Base-by-base conservation (phyloP, 2,113 vertebrate genomes). In the Mesoclemmys tuberculata region DNA sequence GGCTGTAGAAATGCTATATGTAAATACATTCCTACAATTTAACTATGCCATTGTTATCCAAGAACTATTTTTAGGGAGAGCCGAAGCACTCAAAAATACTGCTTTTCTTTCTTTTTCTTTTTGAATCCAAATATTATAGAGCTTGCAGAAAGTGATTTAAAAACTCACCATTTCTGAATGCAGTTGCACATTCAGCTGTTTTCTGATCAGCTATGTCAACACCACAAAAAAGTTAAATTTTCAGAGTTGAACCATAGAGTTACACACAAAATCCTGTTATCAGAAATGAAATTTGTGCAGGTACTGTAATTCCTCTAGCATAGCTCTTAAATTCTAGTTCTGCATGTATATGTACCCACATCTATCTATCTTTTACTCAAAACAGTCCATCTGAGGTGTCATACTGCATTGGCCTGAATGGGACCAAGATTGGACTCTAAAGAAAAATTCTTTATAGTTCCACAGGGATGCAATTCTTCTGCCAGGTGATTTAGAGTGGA, bases 21-120 rank as follows among this genome's bases (percentile, higher is more conserved):
- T 89, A 68, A 55, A 87, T 85, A 90, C 93, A 0, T 87, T 38
- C 93, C 29, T 84, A 12, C 84, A 77, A 3, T 89, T 92, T 82
- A 83, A 22, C n/a, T 83, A 49, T 44, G 49, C 29, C 58, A 49
- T 41, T 3, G 12, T 1, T 56, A 61, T 80, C 48, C 71, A 82
- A 80, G 52, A 85, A 78, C 61, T 0, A 14, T 84, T 88, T 94
- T 74, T 79, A 74, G 90, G 77, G 84, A 44, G 8, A 84, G 44
- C 52, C 92, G 46, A 82, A 49, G 44, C n/a, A 77, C 58, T 78
- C 88, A 87, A 89, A n/a, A 38, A 38, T 87, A 31, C 26, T 68
- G 8, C 64, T 93, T 89, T 16, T 5, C 16, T 90, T 90, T 35
- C 10, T 35, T 94, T 91, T 92, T 87, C 81, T 90, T 96, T 95